Conservation (phyloP, 2,797 vertebrate genomes). For the Phaenicophaeus curvirostris region DNA sequence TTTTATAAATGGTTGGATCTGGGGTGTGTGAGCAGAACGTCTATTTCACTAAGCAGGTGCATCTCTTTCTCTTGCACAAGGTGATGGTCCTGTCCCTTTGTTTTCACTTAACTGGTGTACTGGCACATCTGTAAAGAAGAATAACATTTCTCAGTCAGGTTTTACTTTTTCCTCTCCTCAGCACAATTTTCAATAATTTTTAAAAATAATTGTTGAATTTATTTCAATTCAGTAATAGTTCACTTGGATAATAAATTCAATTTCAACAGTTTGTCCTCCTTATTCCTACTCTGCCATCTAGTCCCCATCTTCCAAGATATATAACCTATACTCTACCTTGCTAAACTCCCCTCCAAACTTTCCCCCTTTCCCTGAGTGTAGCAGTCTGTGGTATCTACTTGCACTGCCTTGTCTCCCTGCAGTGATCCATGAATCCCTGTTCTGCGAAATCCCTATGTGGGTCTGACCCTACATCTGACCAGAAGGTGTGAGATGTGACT, state of each 20-base stretch:
- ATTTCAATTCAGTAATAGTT: background rate
- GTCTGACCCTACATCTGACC: background rate
- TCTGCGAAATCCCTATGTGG: accelerated
- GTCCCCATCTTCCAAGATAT: background rate
- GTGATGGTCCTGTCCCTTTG: background rate
- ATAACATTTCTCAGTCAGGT: background rate
- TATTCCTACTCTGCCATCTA: background rate
- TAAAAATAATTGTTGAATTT: background rate
- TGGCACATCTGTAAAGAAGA: background rate
- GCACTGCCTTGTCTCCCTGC: background rate
- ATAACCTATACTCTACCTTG: background rate
- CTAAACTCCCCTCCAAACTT: background rate
- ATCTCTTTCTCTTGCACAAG: background rate
- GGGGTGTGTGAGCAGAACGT: background rate
- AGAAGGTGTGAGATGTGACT: background rate
- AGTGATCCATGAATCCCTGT: background rate
- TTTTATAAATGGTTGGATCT: background rate
- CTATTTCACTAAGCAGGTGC: background rate
- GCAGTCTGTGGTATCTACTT: background rate
- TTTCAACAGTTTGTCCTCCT: background rate
- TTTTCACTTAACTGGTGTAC: background rate
- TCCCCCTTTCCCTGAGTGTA: background rate
- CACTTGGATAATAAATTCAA: background rate
- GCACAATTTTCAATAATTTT: background rate
- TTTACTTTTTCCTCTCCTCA: background rate